A percentile compares a stretch with the other conserved stretches of the same genome.
phyloP scores from a whole-genome alignment of 2,113 vertebrate species.

The Hassar affinis region DNA sequence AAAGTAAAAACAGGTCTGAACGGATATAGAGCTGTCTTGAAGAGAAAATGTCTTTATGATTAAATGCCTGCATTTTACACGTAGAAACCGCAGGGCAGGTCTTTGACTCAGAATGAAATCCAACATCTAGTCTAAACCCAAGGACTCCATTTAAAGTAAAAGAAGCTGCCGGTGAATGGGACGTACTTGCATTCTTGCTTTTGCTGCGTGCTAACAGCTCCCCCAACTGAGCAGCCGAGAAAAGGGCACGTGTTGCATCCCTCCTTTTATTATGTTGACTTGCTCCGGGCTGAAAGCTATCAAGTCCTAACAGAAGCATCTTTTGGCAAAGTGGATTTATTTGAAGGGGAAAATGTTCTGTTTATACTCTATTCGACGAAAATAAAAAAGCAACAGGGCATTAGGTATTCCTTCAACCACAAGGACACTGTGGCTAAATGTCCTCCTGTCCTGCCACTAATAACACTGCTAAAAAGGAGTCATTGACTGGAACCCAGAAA shows the following conservation, averaged over 20 bases:
- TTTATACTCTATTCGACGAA: not conserved
- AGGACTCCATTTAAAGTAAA: not conserved
- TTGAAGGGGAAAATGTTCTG: constrained; percentile 7
- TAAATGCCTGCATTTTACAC: too few relatives aligned
- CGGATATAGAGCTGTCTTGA: not conserved
- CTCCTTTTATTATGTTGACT: constrained; percentile 9
- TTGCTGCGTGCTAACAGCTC: constrained; percentile 50
- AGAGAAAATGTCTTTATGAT: too few relatives aligned
- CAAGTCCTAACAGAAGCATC: constrained; percentile 28
- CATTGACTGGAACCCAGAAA: not conserved
- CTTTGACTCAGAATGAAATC: not conserved
- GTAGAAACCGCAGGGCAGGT: not conserved
- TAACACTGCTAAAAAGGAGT: constrained; percentile 1
- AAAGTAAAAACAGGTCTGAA: not conserved
- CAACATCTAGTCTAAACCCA: not conserved
- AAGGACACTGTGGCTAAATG: constrained; percentile 5
- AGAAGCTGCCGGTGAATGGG: not conserved
- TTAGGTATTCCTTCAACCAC: not conserved
- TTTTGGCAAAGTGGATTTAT: constrained; percentile 42
- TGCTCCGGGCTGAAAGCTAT: constrained; percentile 28
- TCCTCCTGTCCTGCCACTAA: not conserved
- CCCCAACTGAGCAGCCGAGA: constrained; percentile 37
- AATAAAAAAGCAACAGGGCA: not conserved
- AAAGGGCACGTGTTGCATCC: not conserved
- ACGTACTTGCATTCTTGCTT: not conserved